These are phyloP conservation scores for Porites australiensis DNA, from an alignment of 64 coral and sea anemone genomes.

Conservation along the genomic window DNA sequence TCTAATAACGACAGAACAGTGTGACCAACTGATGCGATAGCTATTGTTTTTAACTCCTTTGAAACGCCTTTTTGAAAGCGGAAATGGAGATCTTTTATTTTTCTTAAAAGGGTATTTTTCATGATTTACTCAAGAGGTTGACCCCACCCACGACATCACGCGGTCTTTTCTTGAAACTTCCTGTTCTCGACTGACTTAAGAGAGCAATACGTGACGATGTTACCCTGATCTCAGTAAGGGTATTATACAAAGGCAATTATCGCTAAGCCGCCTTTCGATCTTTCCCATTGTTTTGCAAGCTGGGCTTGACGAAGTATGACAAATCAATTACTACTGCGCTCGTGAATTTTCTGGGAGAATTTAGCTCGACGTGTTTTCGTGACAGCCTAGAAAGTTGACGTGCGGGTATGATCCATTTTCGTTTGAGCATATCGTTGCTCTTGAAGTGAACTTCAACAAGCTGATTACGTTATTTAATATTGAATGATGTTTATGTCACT, in stretches of 20 bases:
- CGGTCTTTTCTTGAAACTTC: conserved; percentile 7
- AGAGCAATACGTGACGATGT: conserved; percentile 14
- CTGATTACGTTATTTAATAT: conserved; percentile 57
- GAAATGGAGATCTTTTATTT: conserved; percentile 28
- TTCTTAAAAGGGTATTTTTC: neutral
- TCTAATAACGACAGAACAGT: neutral
- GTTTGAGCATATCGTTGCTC: neutral
- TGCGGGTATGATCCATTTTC: neutral
- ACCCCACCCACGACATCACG: conserved; percentile 17
- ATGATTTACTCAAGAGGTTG: neutral
- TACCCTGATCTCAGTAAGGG: neutral
- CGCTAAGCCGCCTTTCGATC: conserved; percentile 35
- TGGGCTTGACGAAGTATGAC: conserved; percentile 29
- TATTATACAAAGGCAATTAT: conserved; percentile 26
- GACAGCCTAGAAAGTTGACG: neutral
- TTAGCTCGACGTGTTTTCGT: neutral
- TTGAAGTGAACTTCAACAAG: neutral
- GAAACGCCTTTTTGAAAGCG: neutral
- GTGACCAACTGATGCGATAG: neutral
- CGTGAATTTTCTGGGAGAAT: conserved; percentile 32
- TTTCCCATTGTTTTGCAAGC: conserved; percentile 47
- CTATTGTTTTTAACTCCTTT: neutral
- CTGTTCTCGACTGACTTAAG: neutral
- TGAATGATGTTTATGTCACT: conserved; percentile 33
- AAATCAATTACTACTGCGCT: conserved; percentile 30